phyloP scores from a whole-genome alignment of 1,140 invertebrate species.

The Trichogramma pretiosum region DNA sequence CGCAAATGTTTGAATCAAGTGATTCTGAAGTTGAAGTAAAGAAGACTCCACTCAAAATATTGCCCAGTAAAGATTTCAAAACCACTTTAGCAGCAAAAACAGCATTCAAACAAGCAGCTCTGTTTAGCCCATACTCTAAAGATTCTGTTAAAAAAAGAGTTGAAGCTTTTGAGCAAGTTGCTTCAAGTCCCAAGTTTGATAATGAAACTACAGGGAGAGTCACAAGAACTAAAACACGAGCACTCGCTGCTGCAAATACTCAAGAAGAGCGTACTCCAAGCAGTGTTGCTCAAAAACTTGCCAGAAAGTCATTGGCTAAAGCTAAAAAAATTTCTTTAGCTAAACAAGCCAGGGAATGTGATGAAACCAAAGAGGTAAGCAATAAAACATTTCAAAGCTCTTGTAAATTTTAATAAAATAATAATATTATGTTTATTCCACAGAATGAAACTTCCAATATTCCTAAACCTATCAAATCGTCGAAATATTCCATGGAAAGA shows the following conservation, averaged over 20 bases:
- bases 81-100: constrained; percentile 1
- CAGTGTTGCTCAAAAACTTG: constrained; percentile 27
- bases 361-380: constrained; percentile 34
- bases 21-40: constrained; percentile 30
- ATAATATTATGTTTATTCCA: constrained; percentile 2
- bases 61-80: constrained; percentile 5
- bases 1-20: constrained; percentile 2
- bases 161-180: constrained; percentile 52
- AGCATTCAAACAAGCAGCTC: constrained; percentile 27
- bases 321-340: constrained; percentile 34
- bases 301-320: constrained; percentile 35
- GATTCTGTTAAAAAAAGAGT: constrained; percentile 55
- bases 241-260: constrained; percentile 23
- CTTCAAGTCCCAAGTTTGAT: constrained; percentile 27
- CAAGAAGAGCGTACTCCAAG: constrained; percentile 2
- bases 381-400: neutral
- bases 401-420: constrained; percentile 3
- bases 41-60: constrained; percentile 17
- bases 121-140: constrained; percentile 50
- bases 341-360: constrained; percentile 26
- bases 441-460: constrained; percentile 12
- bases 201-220: constrained; percentile 25
- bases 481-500: constrained; percentile 20
- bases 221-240: constrained; percentile 42
- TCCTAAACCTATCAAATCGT: neutral